phyloP scores from a whole-genome alignment of 1,140 invertebrate genomes.

The Hylyphantes graminicola region DNA sequence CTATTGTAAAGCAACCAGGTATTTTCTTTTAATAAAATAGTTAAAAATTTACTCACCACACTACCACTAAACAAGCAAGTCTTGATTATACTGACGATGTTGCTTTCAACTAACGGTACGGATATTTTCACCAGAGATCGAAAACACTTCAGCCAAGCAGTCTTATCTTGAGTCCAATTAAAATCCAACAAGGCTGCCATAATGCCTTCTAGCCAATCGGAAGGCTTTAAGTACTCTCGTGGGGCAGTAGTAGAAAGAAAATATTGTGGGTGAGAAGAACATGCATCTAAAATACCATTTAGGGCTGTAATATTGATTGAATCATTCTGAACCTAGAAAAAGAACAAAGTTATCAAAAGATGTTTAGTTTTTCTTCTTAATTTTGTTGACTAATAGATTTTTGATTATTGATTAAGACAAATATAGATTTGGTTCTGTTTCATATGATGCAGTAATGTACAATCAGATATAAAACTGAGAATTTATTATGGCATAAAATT shows the following conservation, averaged over 20 bases:
- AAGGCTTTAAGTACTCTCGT: slow-evolving; percentile 9
- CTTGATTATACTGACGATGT: slow-evolving; percentile 27
- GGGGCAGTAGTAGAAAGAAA: neutral
- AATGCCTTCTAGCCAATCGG: slow-evolving; percentile 35
- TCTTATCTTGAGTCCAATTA: neutral
- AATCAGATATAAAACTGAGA: too few relatives aligned
- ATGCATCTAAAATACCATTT: slow-evolving; percentile 15
- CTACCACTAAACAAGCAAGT: neutral
- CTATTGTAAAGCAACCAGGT: too few relatives aligned
- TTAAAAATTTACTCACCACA: slow-evolving; percentile 13
- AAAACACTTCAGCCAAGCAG: slow-evolving; percentile 24
- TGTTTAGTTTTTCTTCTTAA: neutral
- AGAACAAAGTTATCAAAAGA: neutral
- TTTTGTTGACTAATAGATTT: too few relatives aligned
- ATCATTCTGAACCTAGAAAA: neutral
- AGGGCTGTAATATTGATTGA: neutral
- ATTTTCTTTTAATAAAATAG: too few relatives aligned
- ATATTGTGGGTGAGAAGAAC: slow-evolving; percentile 5
- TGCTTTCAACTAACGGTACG: slow-evolving; percentile 3
- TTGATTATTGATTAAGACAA: too few relatives aligned
- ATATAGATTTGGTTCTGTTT: too few relatives aligned
- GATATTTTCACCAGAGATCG: slow-evolving; percentile 26
- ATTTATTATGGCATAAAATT: too few relatives aligned
- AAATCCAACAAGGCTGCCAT: slow-evolving; percentile 21
- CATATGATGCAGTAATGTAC: too few relatives aligned